Evolutionary conservation across 2,888 invertebrate species (phyloP), one percentile per base, ranked within the genome.

Genomic region (Chelonus formosanus): DNA sequence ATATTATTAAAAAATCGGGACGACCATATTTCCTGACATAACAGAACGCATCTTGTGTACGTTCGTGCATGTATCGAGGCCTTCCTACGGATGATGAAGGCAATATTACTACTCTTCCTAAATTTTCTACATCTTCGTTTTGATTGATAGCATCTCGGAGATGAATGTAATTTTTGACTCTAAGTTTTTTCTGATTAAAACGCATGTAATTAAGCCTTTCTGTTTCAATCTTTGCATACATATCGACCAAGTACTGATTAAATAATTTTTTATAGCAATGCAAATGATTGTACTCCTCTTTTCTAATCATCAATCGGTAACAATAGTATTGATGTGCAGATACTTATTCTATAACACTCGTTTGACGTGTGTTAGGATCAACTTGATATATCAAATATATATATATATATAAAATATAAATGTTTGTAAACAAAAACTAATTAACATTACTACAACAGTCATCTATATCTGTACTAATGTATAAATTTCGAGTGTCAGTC

Each of bases 181-280:
- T 20, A 32, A 52, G 32, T 52, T 52, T 20, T 7, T 20, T 32
- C 31, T 52, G 52, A 52, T 20, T 52, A 52, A 31, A 31, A 7
- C 52, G 20, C 5, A 31, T 52, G 32, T 31, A 52, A 3, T n/a
- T n/a, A n/a, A n/a, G n/a, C n/a, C n/a, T n/a, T n/a, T n/a, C n/a
- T n/a, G n/a, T n/a, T n/a, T n/a, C 78, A 7, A 73, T 77, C 76
- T 83, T 83, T 0, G 71, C 81, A 67, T 82, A 84, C 80, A 80
- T 80, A 66, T 84, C 79, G 31, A 84, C 83, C 10, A 73, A 65
- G 68, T 70, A 83, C 67, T 83, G 81, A 50, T 79, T 75, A 65
- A 77, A 79, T 5, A 83, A 60, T 36, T 63, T 56, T 6, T 79
- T 73, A 70, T 47, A 62, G 3, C 10, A 20, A 34, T 78, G 62